A percentile compares a stretch with the other conserved stretches of the same genome.
Conservation (phyloP, 2,113 vertebrate species). For the Hippocampus mohnikei region DNA sequence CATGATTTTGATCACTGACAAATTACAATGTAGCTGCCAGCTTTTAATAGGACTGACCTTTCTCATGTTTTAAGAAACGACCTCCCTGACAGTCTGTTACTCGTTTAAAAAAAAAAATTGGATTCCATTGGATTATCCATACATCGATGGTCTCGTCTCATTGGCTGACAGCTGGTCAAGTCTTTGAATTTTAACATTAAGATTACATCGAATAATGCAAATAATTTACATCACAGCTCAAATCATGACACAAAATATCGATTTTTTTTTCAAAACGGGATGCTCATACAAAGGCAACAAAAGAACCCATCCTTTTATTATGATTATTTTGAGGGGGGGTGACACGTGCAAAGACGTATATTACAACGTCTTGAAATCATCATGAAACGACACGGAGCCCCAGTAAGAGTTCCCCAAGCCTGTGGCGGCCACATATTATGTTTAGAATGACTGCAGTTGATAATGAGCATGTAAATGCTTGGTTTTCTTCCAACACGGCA, state of each 20-base stretch:
- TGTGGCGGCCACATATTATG: slow-evolving; percentile 39
- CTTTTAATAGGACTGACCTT: slow-evolving; percentile 14
- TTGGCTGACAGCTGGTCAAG: background rate
- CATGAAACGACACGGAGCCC: background rate
- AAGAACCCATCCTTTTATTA: too few species aligned
- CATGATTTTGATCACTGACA: slow-evolving; percentile 24
- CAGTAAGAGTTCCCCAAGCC: slow-evolving; percentile 30
- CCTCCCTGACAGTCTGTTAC: background rate
- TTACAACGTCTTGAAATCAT: background rate
- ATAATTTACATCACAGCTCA: too few species aligned
- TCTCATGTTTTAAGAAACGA: slow-evolving; percentile 14
- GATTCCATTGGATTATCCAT: background rate
- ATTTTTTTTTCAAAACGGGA: too few species aligned
- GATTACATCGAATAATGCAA: background rate
- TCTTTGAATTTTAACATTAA: background rate
- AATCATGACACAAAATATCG: too few species aligned
- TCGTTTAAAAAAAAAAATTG: background rate
- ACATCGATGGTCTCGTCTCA: background rate
- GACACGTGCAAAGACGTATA: background rate
- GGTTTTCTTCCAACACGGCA: slow-evolving; percentile 48
- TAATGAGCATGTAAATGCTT: slow-evolving; percentile 64
- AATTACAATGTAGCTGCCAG: slow-evolving; percentile 35
- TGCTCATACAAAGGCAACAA: too few species aligned
- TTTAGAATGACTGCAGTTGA: slow-evolving; percentile 41
- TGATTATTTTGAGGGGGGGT: background rate